Evolutionary conservation across 2,888 invertebrate species (phyloP).

Genomic region (Nephrotoma appendiculata): DNA sequence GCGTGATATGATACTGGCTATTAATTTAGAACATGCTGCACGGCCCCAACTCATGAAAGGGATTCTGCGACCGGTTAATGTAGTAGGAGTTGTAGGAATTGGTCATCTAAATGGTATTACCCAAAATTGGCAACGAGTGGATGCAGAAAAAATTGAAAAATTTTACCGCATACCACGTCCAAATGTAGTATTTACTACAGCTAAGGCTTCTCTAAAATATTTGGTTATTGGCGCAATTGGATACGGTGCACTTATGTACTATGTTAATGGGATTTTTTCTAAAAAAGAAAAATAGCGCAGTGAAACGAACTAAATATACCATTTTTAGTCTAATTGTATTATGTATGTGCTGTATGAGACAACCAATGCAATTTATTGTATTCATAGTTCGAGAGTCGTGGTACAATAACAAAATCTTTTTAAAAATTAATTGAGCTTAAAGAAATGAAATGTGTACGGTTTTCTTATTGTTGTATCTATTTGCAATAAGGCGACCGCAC

Average conservation of each 20-base stretch:
- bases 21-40: conserved; percentile 59
- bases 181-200: neutral
- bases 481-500: neutral
- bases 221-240: neutral
- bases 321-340: neutral
- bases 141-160: conserved; percentile 10
- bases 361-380: neutral
- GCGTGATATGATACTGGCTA: conserved; percentile 72
- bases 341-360: neutral
- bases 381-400: neutral
- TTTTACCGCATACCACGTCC: conserved; percentile 11
- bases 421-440: neutral
- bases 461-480: neutral
- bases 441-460: neutral
- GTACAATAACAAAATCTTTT: neutral
- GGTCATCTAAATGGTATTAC: conserved; percentile 67
- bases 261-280: neutral
- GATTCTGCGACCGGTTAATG: conserved; percentile 35
- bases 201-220: neutral
- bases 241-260: neutral
- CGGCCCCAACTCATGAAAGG: conserved; percentile 7
- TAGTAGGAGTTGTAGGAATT: conserved; percentile 89
- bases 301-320: neutral
- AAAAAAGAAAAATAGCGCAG: neutral
- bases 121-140: conserved; percentile 13